Conservation (phyloP, 2,797 vertebrate genomes). For the Prunella strophiata region DNA sequence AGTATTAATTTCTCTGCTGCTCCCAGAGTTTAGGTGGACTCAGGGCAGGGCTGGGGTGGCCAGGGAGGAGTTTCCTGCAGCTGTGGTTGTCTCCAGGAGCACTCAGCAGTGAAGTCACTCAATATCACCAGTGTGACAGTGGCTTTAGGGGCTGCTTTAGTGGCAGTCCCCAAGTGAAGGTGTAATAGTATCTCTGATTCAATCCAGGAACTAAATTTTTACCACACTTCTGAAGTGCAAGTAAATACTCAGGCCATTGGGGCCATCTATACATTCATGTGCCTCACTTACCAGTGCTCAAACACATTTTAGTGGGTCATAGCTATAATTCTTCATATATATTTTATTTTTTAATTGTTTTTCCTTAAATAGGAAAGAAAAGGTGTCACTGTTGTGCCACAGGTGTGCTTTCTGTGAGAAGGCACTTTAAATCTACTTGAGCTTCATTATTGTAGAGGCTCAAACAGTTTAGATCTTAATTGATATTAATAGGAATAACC, state of each 20-base stretch:
- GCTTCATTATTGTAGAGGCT: not conserved
- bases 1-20: too few species aligned
- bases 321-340: not conserved
- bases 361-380: not conserved
- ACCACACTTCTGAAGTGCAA: not conserved
- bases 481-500: slow-evolving; percentile 65
- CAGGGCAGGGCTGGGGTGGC: not conserved
- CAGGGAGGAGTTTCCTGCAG: not conserved
- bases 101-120: not conserved
- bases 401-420: not conserved
- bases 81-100: rapidly evolving
- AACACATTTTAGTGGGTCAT: not conserved
- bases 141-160: not conserved
- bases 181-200: not conserved
- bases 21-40: too few species aligned
- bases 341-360: not conserved
- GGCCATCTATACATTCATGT: not conserved
- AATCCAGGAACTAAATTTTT: not conserved
- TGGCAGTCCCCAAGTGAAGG: not conserved
- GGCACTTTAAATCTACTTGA: slow-evolving; percentile 7
- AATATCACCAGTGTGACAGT: rapidly evolving
- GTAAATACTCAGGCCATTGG: not conserved
- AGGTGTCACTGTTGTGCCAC: not conserved
- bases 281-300: rapidly evolving
- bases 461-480: slow-evolving; percentile 54